Conservation (phyloP, 2,888 invertebrate genomes). For the Salticus scenicus region DNA sequence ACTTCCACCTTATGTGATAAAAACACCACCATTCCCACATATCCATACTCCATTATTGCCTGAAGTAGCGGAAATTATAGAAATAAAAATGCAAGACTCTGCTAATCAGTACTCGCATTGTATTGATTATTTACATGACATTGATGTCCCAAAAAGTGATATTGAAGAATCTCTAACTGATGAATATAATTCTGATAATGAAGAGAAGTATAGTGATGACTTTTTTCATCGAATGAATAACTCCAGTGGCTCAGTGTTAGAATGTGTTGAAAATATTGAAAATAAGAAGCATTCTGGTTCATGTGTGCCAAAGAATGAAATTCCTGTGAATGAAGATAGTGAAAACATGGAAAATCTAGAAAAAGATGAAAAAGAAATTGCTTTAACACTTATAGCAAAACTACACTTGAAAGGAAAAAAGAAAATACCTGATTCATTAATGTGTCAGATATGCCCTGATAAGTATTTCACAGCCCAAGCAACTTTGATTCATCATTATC, state of each 20-base stretch:
- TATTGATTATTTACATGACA: not conserved
- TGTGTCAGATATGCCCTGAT: constrained; percentile 26
- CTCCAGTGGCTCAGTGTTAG: constrained; percentile 23
- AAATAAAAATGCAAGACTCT: constrained; percentile 7
- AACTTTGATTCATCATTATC: constrained; percentile 34
- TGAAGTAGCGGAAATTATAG: constrained; percentile 56
- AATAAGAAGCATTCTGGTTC: not conserved
- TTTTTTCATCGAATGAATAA: not conserved
- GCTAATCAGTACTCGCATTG: not conserved
- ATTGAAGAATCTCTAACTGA: not conserved
- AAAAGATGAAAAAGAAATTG: constrained; percentile 17
- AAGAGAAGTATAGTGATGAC: not conserved
- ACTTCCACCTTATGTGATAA: constrained; percentile 35
- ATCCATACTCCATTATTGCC: constrained; percentile 60
- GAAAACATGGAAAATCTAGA: constrained; percentile 39
- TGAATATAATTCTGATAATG: not conserved
- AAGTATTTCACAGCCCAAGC: constrained; percentile 37
- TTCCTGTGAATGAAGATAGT: not conserved
- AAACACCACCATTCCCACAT: constrained; percentile 66
- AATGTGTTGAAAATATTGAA: constrained; percentile 44
- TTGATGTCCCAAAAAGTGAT: not conserved
- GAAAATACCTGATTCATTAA: constrained; percentile 6
- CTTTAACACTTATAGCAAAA: constrained; percentile 28
- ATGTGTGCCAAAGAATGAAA: not conserved
- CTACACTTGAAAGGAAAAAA: constrained; percentile 17